These are phyloP conservation scores for Scaptodrosophila latifasciaeformis DNA, from an alignment of 2,888 invertebrate species.

Conservation along the genomic window DNA sequence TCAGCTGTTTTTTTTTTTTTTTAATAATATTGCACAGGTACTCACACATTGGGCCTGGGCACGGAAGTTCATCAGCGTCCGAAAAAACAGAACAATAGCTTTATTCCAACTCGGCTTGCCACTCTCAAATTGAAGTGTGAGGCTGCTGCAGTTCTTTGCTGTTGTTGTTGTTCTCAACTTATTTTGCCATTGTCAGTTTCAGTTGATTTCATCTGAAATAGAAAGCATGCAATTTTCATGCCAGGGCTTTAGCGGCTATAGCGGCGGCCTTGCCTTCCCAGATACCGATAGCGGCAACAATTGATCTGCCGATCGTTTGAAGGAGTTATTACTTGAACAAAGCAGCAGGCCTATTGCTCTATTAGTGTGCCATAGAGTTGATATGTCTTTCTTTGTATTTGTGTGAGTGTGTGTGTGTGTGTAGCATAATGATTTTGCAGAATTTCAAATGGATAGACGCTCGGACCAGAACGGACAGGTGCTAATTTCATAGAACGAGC, in stretches of 20 bases:
- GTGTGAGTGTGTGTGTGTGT: constrained; percentile 35
- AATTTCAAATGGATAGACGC: constrained; percentile 59
- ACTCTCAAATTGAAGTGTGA: constrained; percentile 49
- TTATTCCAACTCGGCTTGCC: no score
- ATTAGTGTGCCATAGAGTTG: constrained; percentile 41
- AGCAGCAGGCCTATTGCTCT: constrained; percentile 55
- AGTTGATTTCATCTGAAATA: constrained; percentile 64
- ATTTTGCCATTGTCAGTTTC: constrained; percentile 63
- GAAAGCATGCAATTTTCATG: constrained; percentile 69
- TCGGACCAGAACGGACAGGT: constrained; percentile 59
- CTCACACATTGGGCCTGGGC: constrained; percentile 21
- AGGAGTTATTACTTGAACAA: constrained; percentile 68
- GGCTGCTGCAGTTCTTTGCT: constrained; percentile 13
- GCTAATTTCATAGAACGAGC: constrained; percentile 69
- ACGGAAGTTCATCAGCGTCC: constrained; percentile 62
- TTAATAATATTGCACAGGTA: constrained; percentile 68
- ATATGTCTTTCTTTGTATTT: constrained; percentile 10
- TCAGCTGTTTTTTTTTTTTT: constrained; percentile 35
- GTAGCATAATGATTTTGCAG: constrained; percentile 69
- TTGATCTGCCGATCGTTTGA: constrained; percentile 67
- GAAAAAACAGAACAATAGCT: constrained; percentile 52
- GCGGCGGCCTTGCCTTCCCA: background rate
- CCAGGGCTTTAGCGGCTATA: constrained; percentile 48
- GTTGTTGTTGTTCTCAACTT: constrained; percentile 8
- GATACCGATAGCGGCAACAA: constrained; percentile 61